Base-by-base conservation (phyloP, 2,113 vertebrate genomes). In the Micromys minutus region DNA sequence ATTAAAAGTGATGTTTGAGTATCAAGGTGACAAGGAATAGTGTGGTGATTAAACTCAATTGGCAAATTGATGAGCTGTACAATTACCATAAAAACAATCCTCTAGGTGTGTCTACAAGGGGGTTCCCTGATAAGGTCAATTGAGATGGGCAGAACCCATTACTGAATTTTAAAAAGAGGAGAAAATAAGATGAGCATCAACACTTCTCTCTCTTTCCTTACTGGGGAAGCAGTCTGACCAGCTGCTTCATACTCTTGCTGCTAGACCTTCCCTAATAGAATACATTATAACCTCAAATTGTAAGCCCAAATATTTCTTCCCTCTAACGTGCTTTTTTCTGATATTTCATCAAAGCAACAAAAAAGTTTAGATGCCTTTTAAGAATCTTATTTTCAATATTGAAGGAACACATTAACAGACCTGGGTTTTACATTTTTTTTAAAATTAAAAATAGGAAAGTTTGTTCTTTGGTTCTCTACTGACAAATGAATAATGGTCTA, bases 311-410 rank as follows among this genome's bases (percentile, higher is more conserved):
- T 39, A 61, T 8, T 83, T 83, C 7, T 59, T 42, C 17, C 36
- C n/a, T 84, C 45, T 3, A 84, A 45, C 4, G 45, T 84, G 57
- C 16, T 84, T 29, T 45, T 42, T 15, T 84, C 59, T 84, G 57
- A 63, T 63, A 31, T 24, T 45, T 84, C 39, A 63, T 84, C 39
- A 45, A 15, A 63, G 2, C 24, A 84, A 42, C 16, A 45, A 63
- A 16, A 84, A 45, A 31, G 29, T 42, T 63, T 29, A 84, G 55
- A 42, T 61, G 24, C 24, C 55, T 61, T 61, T 39, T 29, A 83
- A 85, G 24, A 92, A 74, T 85, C 76, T 96, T 63, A 59, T 50
- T 74, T 86, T 94, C 79, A 90, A 79, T 50, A n/a, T 57, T 34
- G 9, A 84, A 45, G 24, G 22, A 84, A 94, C 65, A 45, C 63